Evolutionary conservation across 2,888 invertebrate genomes (phyloP), one percentile per base, ranked within the genome.

Genomic region (Dione vanillae): DNA sequence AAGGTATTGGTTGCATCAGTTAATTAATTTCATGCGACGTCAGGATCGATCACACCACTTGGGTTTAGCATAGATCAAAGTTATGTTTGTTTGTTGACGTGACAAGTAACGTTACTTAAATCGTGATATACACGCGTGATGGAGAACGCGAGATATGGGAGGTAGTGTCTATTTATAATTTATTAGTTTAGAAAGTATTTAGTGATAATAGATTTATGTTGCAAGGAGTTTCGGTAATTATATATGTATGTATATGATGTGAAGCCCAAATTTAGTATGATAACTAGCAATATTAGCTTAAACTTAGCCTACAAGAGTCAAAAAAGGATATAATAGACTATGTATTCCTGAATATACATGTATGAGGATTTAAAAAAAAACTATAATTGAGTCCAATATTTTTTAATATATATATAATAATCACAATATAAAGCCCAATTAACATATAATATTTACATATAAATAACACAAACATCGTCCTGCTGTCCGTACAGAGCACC

Each of bases 21-120:
- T 80, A 83, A 83, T 85, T 83, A 90, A 90, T 91, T 87, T 88
- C 84, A 83, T 85, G 80, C 85, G 79, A 78, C 84, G 87, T 86
- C 85, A 80, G 85, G 80, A 88, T 86, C 89, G 85, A 91, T 91
- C 89, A 88, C 80, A 80, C 54, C 56, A 56, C 37, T 56, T 77
- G 78, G 83, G 83, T 87, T 86, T 84, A 77, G 79, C 78, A 78
- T 75, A 84, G 87, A 88, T 91, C 85, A 82, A 82, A 83, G 81
- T 76, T 82, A 80, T 81, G 77, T 77, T 73, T 76, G 75, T 84
- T 82, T 84, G 86, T 85, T 86, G 90, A 87, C 86, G 80, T 82
- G 85, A 84, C 86, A 81, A 71, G 73, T 86, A 82, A 81, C 78
- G 84, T 81, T 82, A 84, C 75, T 59, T 70, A 71, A 62, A 74